Conservation (phyloP, 1,140 invertebrate genomes). For the Armadillidium nasatum region DNA sequence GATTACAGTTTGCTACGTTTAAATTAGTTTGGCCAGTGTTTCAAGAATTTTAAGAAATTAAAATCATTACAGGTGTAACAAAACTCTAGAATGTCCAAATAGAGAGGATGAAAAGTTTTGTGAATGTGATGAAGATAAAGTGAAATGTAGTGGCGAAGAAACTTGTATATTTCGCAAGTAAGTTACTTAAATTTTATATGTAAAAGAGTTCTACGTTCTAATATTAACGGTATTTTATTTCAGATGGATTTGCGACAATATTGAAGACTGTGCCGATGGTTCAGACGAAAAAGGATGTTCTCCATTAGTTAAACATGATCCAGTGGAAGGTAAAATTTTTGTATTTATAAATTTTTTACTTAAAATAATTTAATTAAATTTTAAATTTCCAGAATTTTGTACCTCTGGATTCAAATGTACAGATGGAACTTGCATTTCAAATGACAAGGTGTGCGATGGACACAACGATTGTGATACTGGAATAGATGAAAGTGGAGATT, state of each 20-base stretch:
- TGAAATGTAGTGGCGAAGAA: not conserved
- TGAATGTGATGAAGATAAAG: not conserved
- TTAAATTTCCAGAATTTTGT: slow-evolving; percentile 56
- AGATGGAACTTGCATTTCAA: not conserved
- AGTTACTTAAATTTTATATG: not conserved
- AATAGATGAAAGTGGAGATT: not conserved
- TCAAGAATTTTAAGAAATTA: not conserved
- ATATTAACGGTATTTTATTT: not conserved
- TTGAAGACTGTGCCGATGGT: slow-evolving; percentile 51
- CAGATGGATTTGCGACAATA: slow-evolving; percentile 53
- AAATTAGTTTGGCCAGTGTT: no score
- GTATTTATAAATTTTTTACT: not conserved
- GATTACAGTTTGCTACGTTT: no score
- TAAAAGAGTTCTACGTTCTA: not conserved
- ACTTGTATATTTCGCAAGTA: not conserved
- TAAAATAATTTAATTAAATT: not conserved
- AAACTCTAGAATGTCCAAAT: not conserved
- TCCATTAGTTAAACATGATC: slow-evolving; percentile 50
- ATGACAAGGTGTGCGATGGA: not conserved
- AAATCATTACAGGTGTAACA: not conserved
- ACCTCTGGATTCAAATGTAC: not conserved
- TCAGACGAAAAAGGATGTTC: slow-evolving; percentile 84
- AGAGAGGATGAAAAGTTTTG: not conserved
- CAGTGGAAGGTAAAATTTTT: not conserved
- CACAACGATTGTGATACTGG: not conserved